Evolutionary conservation across 2,113 vertebrate genomes (phyloP).

Genomic region (Passer montanus): DNA sequence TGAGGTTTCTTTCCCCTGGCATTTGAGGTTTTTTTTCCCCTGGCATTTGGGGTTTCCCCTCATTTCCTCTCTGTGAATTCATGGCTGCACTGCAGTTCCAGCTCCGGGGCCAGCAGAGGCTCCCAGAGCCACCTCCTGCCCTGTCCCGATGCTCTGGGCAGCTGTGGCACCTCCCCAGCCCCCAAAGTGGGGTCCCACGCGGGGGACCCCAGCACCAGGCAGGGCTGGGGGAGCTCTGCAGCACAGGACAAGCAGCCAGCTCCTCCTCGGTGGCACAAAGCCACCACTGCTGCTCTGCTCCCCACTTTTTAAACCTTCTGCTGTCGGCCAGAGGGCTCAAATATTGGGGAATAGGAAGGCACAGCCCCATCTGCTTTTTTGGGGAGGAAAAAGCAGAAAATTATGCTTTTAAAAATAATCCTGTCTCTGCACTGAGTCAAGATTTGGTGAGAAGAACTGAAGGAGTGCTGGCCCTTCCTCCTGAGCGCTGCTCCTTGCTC

Average conservation of each 20-base stretch:
- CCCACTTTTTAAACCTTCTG: neutral
- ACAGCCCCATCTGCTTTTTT: neutral
- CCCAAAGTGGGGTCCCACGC: rapidly evolving
- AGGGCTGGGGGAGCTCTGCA: neutral
- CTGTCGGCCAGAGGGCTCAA: neutral
- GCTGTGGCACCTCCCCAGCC: neutral
- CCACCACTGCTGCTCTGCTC: neutral
- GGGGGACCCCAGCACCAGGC: rapidly evolving
- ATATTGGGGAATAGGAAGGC: neutral
- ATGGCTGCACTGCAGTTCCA: neutral
- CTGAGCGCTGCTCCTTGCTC: neutral
- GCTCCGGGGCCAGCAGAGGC: neutral
- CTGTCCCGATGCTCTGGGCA: neutral
- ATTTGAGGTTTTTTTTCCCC: neutral
- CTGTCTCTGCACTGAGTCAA: neutral
- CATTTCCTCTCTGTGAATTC: rapidly evolving
- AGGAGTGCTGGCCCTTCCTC: rapidly evolving
- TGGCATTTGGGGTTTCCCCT: neutral
- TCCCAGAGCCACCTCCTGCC: neutral
- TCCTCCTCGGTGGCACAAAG: neutral
- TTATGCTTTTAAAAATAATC: neutral
- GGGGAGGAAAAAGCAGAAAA: rapidly evolving
- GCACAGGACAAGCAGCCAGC: neutral
- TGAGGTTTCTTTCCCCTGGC: neutral
- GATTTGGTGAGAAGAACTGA: neutral